Conservation (phyloP, 2,113 vertebrate species). For the Marmota monax region DNA sequence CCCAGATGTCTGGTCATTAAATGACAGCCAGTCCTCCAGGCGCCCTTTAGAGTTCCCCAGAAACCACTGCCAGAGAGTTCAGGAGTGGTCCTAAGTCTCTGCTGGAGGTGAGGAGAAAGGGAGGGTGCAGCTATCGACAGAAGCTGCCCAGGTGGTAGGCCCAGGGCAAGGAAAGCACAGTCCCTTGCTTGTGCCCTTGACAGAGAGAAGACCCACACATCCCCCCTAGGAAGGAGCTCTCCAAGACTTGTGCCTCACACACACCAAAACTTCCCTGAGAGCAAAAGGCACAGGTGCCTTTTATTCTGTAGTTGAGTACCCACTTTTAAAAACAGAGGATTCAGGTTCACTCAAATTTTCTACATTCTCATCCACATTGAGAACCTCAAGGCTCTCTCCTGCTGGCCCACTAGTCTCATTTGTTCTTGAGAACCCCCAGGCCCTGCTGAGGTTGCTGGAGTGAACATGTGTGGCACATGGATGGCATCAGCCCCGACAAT, state of each 20-base stretch:
- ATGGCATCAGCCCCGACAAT: not conserved
- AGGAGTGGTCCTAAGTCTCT: too few species aligned
- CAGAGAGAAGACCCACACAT: not conserved
- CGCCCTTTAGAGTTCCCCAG: not conserved
- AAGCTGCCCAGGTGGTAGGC: not conserved
- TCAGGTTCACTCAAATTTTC: not conserved
- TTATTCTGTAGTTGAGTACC: not conserved
- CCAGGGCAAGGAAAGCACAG: not conserved
- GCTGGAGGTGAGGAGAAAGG: too few species aligned
- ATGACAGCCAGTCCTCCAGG: fast-evolving
- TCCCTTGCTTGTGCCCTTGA: not conserved
- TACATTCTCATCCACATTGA: not conserved
- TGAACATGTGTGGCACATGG: too few species aligned
- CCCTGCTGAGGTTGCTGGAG: not conserved
- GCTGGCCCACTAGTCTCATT: not conserved
- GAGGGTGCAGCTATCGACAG: not conserved
- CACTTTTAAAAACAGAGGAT: not conserved
- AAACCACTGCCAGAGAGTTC: too few species aligned
- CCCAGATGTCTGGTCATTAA: not conserved
- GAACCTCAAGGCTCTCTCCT: not conserved
- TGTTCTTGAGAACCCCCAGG: too few species aligned
- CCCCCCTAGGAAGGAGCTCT: not conserved
- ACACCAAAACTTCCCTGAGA: not conserved
- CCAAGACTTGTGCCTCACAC: not conserved
- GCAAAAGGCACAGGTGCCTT: not conserved